Evolutionary conservation across 2,797 vertebrate genomes (phyloP).

Genomic region (Myoxocephalus aenaeus): DNA sequence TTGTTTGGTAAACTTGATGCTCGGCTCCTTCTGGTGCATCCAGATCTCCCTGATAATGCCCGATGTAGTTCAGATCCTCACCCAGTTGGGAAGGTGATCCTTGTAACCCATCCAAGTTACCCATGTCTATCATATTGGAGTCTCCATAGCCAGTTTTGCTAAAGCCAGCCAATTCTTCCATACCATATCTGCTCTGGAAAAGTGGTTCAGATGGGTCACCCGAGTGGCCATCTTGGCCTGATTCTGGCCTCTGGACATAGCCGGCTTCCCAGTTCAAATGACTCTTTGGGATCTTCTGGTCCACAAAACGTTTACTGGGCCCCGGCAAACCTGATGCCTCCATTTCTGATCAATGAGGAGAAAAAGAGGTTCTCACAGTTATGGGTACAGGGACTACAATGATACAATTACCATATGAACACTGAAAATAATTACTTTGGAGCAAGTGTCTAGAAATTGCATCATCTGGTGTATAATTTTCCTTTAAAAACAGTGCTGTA

Average conservation of each 20-base stretch:
- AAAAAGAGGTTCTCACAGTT: not conserved
- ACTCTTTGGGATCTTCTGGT: slow-evolving; percentile 76
- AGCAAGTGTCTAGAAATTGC: not conserved
- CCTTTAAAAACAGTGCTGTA: not conserved
- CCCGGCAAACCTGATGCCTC: slow-evolving; percentile 67
- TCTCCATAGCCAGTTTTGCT: slow-evolving; percentile 73
- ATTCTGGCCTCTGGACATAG: slow-evolving; percentile 69
- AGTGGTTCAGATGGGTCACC: slow-evolving; percentile 66
- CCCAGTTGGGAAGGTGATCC: slow-evolving; percentile 69
- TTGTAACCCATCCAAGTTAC: slow-evolving; percentile 71
- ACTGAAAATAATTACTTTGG: not conserved
- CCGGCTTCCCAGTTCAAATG: slow-evolving; percentile 76
- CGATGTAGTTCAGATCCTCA: slow-evolving; percentile 70
- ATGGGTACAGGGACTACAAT: not conserved
- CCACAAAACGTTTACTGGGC: slow-evolving; percentile 72
- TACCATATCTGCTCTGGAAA: slow-evolving; percentile 74
- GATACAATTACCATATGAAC: not conserved
- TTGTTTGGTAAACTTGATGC: slow-evolving; percentile 65
- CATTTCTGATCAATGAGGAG: slow-evolving; percentile 49
- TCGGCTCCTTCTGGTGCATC: slow-evolving; percentile 58
- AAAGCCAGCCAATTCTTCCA: slow-evolving; percentile 76
- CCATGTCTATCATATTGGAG: slow-evolving; percentile 71
- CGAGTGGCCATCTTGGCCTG: slow-evolving; percentile 59
- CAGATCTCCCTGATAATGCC: slow-evolving; percentile 68
- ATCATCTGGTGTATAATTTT: not conserved